These are phyloP conservation scores for Kryptolebias ocellatus DNA, from an alignment of 2,797 vertebrate species.

Conservation along the genomic window DNA sequence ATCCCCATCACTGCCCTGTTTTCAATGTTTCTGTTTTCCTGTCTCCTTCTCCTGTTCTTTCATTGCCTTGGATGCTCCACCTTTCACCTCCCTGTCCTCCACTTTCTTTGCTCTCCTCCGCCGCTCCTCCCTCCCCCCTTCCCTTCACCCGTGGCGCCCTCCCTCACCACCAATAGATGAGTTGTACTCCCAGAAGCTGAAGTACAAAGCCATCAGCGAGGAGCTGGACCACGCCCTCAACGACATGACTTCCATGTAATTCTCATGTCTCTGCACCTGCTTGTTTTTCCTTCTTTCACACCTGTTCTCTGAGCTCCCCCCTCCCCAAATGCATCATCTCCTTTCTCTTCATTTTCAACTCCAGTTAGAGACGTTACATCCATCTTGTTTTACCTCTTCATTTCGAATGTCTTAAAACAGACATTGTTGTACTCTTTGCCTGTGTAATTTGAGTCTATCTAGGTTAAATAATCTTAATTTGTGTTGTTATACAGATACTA, in stretches of 20 bases:
- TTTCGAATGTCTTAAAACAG: slow-evolving; percentile 37
- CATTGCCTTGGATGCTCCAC: slow-evolving; percentile 67
- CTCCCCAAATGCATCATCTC: background rate
- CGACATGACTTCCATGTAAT: slow-evolving; percentile 99
- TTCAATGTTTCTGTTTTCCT: slow-evolving; percentile 52
- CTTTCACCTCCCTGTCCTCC: slow-evolving; percentile 57
- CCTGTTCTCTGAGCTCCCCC: slow-evolving; percentile 41
- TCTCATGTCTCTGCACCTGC: slow-evolving; percentile 72
- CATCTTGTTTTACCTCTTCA: slow-evolving; percentile 10
- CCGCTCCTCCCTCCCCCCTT: slow-evolving; percentile 20
- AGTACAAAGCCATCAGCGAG: slow-evolving; percentile 99
- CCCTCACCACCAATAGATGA: slow-evolving; percentile 87
- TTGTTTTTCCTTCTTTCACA: slow-evolving; percentile 34
- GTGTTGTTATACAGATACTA: slow-evolving; percentile 20
- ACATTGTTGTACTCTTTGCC: slow-evolving; percentile 13
- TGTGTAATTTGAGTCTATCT: slow-evolving; percentile 19
- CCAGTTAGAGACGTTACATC: background rate
- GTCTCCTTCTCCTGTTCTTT: slow-evolving; percentile 28
- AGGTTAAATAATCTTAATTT: background rate
- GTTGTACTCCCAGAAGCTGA: slow-evolving; percentile 99
- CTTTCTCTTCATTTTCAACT: background rate
- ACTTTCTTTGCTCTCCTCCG: slow-evolving; percentile 49
- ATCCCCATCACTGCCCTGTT: slow-evolving; percentile 28
- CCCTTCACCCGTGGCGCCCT: slow-evolving; percentile 28
- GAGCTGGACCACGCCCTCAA: slow-evolving; percentile 99